Conservation (phyloP, 2,888 invertebrate species). For the Aricia artaxerxes region DNA sequence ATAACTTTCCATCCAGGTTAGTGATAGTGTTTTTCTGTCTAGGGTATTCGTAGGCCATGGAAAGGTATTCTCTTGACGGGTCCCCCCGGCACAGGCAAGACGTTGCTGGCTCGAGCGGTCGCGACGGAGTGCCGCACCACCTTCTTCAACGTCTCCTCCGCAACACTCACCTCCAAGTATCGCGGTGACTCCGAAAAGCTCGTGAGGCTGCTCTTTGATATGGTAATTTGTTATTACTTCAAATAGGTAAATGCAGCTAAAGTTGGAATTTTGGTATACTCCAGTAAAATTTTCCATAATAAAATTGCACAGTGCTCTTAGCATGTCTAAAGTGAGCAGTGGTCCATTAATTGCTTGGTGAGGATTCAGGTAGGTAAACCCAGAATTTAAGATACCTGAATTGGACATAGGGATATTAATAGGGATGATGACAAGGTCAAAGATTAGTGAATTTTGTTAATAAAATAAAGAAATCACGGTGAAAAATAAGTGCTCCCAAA, state of each 20-base stretch:
- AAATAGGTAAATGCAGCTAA: neutral
- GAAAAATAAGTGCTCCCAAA: no score
- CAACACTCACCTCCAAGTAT: constrained; percentile 92
- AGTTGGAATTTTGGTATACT: no score
- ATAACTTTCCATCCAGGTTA: no score
- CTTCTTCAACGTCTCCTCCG: constrained; percentile 93
- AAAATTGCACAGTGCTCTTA: neutral
- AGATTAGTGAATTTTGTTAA: no score
- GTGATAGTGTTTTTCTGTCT: constrained; percentile 28
- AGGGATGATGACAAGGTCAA: no score
- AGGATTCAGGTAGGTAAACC: neutral
- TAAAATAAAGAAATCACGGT: no score
- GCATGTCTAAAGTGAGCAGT: neutral
- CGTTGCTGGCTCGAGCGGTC: constrained; percentile 91
- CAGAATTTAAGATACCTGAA: neutral
- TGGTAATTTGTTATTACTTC: constrained; percentile 75
- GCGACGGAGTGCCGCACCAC: constrained; percentile 94
- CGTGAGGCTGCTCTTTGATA: constrained; percentile 91
- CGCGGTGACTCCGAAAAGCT: constrained; percentile 95
- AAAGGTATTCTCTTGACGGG: constrained; percentile 86
- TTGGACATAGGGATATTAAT: neutral
- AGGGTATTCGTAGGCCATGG: constrained; percentile 91
- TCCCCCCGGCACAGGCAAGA: constrained; percentile 89
- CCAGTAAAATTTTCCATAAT: neutral
- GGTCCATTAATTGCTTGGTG: neutral